phyloP scores from a whole-genome alignment of 2,113 vertebrate genomes.

The Dasyurus viverrinus region DNA sequence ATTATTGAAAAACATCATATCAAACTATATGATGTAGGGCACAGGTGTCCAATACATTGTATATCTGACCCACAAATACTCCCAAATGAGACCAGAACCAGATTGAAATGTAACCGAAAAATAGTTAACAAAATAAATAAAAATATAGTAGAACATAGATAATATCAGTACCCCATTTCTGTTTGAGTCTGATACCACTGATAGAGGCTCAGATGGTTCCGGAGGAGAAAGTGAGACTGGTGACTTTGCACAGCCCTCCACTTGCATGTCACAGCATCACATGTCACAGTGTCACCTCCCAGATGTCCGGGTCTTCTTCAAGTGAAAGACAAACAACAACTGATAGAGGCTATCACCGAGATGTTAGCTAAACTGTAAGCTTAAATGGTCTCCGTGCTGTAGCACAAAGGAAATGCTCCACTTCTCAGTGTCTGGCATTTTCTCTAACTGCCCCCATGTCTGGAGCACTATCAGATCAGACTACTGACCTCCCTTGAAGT shows the following conservation, averaged over 20 bases:
- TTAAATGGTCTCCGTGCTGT: not conserved
- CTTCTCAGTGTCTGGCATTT: too few relatives aligned
- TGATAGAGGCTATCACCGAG: not conserved
- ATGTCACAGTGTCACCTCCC: too few relatives aligned
- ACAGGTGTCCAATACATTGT: not conserved
- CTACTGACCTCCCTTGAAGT: not conserved
- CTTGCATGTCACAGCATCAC: too few relatives aligned
- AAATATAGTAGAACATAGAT: not conserved
- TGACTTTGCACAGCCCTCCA: too few relatives aligned
- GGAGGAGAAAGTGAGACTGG: too few relatives aligned
- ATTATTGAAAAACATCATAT: not conserved
- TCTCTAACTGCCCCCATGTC: not conserved
- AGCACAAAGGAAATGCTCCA: not conserved
- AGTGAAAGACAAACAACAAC: too few relatives aligned
- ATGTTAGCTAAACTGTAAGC: not conserved
- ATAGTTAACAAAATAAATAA: not conserved
- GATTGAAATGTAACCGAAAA: not conserved
- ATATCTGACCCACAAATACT: not conserved
- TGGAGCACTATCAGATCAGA: not conserved
- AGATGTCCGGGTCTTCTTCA: too few relatives aligned
- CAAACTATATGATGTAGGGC: not conserved
- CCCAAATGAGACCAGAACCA: not conserved
- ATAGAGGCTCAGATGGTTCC: not conserved
- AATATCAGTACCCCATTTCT: not conserved
- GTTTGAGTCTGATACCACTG: not conserved